phyloP scores from a whole-genome alignment of 2,888 invertebrate genomes.

The Nymphalis polychloros region DNA sequence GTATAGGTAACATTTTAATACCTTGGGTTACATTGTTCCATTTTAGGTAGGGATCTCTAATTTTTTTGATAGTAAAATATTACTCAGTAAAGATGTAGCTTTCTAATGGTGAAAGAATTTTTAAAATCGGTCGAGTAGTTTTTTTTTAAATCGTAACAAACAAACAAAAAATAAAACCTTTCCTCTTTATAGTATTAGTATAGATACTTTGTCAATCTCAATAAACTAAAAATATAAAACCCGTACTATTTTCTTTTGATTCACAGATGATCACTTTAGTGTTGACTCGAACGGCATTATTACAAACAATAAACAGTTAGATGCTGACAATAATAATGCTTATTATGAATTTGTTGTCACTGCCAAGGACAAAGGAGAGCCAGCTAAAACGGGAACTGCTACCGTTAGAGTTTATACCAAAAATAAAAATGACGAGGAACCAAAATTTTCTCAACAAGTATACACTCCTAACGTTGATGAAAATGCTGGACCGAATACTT shows the following conservation, averaged over 20 bases:
- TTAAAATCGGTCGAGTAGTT: too few species aligned
- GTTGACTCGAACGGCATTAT: constrained; percentile 96
- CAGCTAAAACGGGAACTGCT: constrained; percentile 94
- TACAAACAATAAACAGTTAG: constrained; percentile 94
- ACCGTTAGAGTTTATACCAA: constrained; percentile 98
- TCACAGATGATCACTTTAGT: constrained; percentile 94
- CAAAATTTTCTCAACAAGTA: constrained; percentile 97
- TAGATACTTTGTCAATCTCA: neutral
- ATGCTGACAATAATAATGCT: constrained; percentile 97
- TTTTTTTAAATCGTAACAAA: too few species aligned
- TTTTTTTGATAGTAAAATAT: too few species aligned
- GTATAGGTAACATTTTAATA: too few species aligned
- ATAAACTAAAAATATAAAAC: neutral
- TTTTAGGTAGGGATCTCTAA: too few species aligned
- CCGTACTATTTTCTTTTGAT: neutral
- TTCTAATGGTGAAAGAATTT: too few species aligned
- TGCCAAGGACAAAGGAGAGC: constrained; percentile 97
- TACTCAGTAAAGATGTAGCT: too few species aligned
- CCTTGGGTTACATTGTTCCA: too few species aligned
- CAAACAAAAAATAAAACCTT: too few species aligned
- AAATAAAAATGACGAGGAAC: constrained; percentile 98
- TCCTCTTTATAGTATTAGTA: too few species aligned
- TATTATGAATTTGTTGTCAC: constrained; percentile 97
- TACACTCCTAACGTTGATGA: constrained; percentile 98
- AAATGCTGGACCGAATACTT: constrained; percentile 96